These are phyloP conservation scores for Darevskia mixta DNA, from an alignment of 2,797 vertebrate species.

Conservation along the genomic window DNA sequence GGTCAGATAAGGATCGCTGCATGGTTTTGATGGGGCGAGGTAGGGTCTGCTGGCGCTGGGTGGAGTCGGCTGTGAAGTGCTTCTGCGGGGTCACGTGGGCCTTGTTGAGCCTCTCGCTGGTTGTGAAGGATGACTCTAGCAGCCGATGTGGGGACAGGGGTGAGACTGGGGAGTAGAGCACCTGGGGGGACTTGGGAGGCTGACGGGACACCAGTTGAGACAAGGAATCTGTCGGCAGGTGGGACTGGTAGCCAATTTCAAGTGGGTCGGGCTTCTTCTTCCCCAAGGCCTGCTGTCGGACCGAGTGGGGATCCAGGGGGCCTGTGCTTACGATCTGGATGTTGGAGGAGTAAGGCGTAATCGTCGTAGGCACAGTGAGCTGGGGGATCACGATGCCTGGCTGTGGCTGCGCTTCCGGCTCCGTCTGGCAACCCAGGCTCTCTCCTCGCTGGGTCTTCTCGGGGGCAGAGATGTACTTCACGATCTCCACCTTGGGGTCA, in stretches of 20 bases:
- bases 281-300: conserved; percentile 87
- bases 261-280: conserved; percentile 97
- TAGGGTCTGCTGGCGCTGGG: conserved; percentile 92
- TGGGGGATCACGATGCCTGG: conserved; percentile 88
- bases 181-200: conserved; percentile 97
- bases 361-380: conserved; percentile 90
- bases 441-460: conserved; percentile 96
- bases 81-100: conserved; percentile 98
- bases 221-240: conserved; percentile 89
- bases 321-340: conserved; percentile 91
- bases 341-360: conserved; percentile 93
- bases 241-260: conserved; percentile 94
- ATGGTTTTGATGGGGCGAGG: conserved; percentile 97
- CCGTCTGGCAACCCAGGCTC: conserved; percentile 98
- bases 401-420: conserved; percentile 91
- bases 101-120: conserved; percentile 97
- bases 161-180: conserved; percentile 97
- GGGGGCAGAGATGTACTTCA: conserved; percentile 96
- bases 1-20: conserved; percentile 97
- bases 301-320: conserved; percentile 79
- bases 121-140: conserved; percentile 93
- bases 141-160: conserved; percentile 96
- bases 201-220: conserved; percentile 91
- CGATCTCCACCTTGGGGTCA: conserved; percentile 93
- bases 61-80: conserved; percentile 90